Evolutionary conservation across 2,888 invertebrate species (phyloP), one percentile per base, ranked within the genome.

Genomic region (Yponomeuta cagnagella): DNA sequence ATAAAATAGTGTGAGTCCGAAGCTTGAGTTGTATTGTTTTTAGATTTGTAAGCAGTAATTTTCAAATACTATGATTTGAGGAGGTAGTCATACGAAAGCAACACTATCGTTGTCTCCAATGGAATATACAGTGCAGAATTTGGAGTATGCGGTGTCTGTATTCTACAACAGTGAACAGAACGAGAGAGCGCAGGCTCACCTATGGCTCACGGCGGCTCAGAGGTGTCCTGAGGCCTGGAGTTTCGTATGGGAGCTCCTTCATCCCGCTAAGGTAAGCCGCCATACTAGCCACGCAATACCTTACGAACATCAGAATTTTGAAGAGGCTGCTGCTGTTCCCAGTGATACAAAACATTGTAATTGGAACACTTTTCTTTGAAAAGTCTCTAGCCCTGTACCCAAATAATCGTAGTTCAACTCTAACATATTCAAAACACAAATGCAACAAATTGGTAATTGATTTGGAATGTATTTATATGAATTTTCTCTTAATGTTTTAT

Each of bases 211-310:
- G 63, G 93, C 95, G 75, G 96, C 96, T 12, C 98, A 98, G 86
- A 93, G 95, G 75, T 97, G 97, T 37, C 94, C 95, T 1, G 96
- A 97, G 84, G 98, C 98, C 48, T 98, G 98, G 98, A 95, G 95
- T 77, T 97, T 98, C 85, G 95, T 97, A 8, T 98, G 98, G 98
- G 95, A 97, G 74, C 93, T 98, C 48, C 93, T 98, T 76, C 95
- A 95, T 80, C 95, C 96, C 10, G 94, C 94, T 76, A 96, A 97
- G 94, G 98, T 97, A 90, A 78, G 69, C 52, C 70, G 58, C 69
- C 48, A 52, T 58, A 58, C 15, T 15, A 43, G 43, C 43, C 43
- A 8, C 43, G 8, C 43, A 43, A 43, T 43, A 43, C 5, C 43
- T 43, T 43, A 8, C 43, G 6, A 43, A 8, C 43, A 8, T 8